Conservation (phyloP, 2,797 vertebrate species). For the Onychomys torridus region DNA sequence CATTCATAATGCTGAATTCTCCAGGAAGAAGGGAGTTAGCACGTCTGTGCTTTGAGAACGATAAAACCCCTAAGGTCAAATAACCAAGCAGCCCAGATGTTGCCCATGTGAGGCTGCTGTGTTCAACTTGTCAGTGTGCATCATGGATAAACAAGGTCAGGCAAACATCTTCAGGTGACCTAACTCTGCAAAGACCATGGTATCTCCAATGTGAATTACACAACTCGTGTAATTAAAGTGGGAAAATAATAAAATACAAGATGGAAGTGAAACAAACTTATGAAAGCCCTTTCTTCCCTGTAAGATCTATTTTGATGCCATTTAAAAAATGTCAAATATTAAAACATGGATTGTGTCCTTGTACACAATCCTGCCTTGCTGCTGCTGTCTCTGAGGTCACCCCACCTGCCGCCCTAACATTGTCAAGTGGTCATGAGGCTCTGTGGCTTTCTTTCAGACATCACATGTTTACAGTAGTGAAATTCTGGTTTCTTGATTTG, state of each 20-base stretch:
- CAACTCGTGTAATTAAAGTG: not conserved
- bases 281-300: not conserved
- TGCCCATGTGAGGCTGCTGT: not conserved
- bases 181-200: not conserved
- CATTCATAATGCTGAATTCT: not conserved
- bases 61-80: constrained; percentile 16
- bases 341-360: constrained; percentile 3
- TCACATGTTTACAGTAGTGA: not conserved
- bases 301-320: not conserved
- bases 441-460: constrained; percentile 24
- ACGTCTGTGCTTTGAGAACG: not conserved
- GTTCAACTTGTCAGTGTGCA: not conserved
- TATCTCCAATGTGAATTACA: not conserved
- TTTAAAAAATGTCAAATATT: constrained; percentile 5
- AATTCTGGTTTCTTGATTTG: not conserved
- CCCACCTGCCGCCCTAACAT: too few species aligned
- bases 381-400: not conserved
- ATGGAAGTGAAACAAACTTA: constrained; percentile 18
- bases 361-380: not conserved
- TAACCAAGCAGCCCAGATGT: not conserved
- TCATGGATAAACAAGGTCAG: not conserved
- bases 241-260: constrained; percentile 29
- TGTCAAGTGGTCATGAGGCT: not conserved
- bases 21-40: not conserved
- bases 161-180: not conserved